Percentiles rank a stretch among this genome's conserved stretches.
Evolutionary conservation across 64 coral and sea anemone species (phyloP).

Genomic region (Anthopleura sola): DNA sequence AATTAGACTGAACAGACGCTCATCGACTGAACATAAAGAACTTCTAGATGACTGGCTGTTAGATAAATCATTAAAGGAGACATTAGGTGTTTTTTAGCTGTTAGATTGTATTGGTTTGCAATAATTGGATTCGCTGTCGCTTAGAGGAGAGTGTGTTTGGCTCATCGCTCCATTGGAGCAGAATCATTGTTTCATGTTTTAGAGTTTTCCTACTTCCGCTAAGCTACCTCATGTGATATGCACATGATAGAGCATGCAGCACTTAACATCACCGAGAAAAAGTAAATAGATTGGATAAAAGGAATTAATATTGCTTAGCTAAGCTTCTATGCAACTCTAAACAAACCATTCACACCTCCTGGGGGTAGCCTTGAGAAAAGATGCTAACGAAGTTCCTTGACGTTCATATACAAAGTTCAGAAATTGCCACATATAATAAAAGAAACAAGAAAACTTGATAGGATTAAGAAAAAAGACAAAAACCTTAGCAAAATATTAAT

Average conservation of each 20-base stretch:
- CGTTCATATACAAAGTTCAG: too few relatives aligned
- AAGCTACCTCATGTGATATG: slow-evolving; percentile 3
- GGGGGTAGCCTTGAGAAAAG: background rate
- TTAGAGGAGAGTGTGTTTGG: background rate
- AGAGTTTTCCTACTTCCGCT: background rate
- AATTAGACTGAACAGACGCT: background rate
- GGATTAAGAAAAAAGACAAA: too few relatives aligned
- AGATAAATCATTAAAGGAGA: background rate
- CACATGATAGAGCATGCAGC: slow-evolving; percentile 1
- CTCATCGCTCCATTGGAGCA: background rate
- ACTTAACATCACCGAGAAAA: background rate
- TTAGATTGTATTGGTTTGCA: background rate
- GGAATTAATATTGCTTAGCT: background rate
- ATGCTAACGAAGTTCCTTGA: too few relatives aligned
- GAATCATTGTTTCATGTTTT: background rate
- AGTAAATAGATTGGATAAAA: background rate
- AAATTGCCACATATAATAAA: too few relatives aligned
- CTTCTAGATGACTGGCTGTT: background rate
- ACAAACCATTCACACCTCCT: too few relatives aligned
- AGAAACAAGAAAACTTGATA: too few relatives aligned
- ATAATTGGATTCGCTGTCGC: slow-evolving; percentile 4
- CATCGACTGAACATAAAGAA: background rate
- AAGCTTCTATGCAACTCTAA: background rate
- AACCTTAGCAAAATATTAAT: too few relatives aligned
- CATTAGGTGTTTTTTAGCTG: background rate